Conservation (phyloP, 2,797 vertebrate species). For the Cossypha dichroa region DNA sequence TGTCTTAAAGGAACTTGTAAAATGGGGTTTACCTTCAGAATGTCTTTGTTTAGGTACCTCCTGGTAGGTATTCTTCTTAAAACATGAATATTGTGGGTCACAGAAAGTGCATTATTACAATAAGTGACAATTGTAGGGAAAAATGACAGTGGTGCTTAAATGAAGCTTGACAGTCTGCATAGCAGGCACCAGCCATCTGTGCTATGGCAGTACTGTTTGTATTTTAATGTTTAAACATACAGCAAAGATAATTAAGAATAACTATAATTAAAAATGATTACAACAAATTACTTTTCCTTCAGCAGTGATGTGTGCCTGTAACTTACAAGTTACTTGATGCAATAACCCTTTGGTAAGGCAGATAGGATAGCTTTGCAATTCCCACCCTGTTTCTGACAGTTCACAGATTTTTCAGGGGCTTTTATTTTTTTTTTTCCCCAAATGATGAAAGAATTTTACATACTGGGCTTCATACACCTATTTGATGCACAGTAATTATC, state of each 20-base stretch:
- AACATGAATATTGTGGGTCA: conserved; percentile 12
- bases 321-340: conserved; percentile 73
- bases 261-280: conserved; percentile 86
- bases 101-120: conserved; percentile 56
- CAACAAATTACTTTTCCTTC: conserved; percentile 81
- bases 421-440: neutral
- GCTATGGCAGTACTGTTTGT: conserved; percentile 75
- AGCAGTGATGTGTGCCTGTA: conserved; percentile 72
- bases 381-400: conserved; percentile 43
- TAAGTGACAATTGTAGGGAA: conserved; percentile 60
- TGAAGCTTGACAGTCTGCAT: conserved; percentile 72
- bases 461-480: neutral
- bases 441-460: conserved; percentile 4
- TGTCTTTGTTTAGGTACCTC: neutral
- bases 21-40: neutral
- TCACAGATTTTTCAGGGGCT: conserved; percentile 23
- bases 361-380: conserved; percentile 27
- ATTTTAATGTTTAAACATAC: conserved; percentile 83
- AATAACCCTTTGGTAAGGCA: conserved; percentile 67
- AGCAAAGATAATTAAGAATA: conserved; percentile 85
- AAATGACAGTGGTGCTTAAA: conserved; percentile 70
- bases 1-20: neutral
- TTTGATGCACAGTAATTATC: conserved; percentile 37
- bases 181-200: conserved; percentile 79
- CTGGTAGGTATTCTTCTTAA: neutral